Percentiles rank a stretch among this genome's conserved stretches.
These are phyloP conservation scores for Armadillidium nasatum DNA, from an alignment of 1,140 invertebrate species.

Conservation along the genomic window DNA sequence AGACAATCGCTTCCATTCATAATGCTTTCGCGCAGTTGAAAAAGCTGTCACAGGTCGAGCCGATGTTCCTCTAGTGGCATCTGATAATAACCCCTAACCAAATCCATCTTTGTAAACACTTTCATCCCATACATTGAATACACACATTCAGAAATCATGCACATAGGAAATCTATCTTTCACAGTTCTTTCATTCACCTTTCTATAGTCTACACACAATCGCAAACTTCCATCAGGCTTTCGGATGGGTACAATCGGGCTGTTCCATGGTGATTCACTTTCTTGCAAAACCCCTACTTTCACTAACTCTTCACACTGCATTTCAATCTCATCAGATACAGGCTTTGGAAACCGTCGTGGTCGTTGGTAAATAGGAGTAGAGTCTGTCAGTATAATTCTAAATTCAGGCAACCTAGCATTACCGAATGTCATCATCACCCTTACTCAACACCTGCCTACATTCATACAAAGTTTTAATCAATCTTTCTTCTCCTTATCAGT, in stretches of 20 bases:
- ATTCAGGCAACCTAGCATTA: not conserved
- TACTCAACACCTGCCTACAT: no score
- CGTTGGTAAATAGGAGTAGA: not conserved
- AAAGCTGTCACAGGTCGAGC: no score
- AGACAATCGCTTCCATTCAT: no score
- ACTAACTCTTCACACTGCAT: not conserved
- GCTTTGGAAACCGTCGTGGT: not conserved
- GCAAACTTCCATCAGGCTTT: not conserved
- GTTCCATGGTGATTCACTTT: not conserved
- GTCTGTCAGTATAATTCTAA: not conserved
- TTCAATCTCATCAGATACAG: not conserved
- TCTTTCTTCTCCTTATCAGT: no score
- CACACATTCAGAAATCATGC: no score
- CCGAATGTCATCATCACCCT: not conserved
- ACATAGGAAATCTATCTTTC: slow-evolving; percentile 6
- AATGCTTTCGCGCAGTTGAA: no score
- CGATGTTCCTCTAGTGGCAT: no score
- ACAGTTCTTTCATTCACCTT: not conserved
- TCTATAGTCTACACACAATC: slow-evolving; percentile 9
- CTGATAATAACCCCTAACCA: no score
- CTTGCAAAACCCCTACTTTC: not conserved
- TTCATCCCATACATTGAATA: no score
- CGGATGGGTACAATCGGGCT: not conserved
- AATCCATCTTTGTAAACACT: no score
- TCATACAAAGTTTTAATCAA: no score